These are phyloP conservation scores for Apamea anceps DNA, from an alignment of 2,888 invertebrate species.

Conservation along the genomic window DNA sequence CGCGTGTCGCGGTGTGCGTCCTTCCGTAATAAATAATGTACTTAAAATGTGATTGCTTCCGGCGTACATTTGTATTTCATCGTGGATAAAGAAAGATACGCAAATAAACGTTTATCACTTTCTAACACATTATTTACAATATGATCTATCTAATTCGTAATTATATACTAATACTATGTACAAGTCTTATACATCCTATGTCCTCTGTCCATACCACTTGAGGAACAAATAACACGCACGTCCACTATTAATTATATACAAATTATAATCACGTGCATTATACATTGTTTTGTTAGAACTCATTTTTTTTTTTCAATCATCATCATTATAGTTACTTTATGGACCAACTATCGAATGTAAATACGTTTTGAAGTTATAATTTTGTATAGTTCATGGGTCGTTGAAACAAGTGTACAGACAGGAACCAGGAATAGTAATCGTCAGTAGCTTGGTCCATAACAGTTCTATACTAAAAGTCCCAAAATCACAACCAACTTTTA, in stretches of 20 bases:
- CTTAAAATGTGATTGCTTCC: conserved; percentile 27
- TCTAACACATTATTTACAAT: conserved; percentile 62
- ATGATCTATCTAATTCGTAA: conserved; percentile 55
- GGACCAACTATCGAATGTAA: conserved; percentile 32
- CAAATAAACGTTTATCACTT: conserved; percentile 52
- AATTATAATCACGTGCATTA: conserved; percentile 15
- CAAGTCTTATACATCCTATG: conserved; percentile 37
- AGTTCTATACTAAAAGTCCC: conserved; percentile 16
- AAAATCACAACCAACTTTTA: conserved; percentile 50
- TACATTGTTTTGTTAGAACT: conserved; percentile 15
- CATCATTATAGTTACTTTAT: conserved; percentile 6
- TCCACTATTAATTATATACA: conserved; percentile 29
- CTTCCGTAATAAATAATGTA: conserved; percentile 13
- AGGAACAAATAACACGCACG: conserved; percentile 5
- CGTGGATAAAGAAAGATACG: conserved; percentile 39
- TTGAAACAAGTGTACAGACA: not conserved
- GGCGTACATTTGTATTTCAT: conserved; percentile 24
- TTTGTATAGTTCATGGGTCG: not conserved
- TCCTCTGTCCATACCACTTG: not conserved
- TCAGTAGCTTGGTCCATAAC: conserved; percentile 34
- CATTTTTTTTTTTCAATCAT: conserved; percentile 7
- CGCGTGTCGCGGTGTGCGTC: not conserved
- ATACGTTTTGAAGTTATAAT: not conserved
- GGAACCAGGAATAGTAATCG: not conserved
- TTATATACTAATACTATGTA: conserved; percentile 48